Percentiles rank a stretch among this genome's conserved stretches.
These are phyloP conservation scores for Carollia perspicillata DNA, from an alignment of 2,113 vertebrate species.

Conservation along the genomic window DNA sequence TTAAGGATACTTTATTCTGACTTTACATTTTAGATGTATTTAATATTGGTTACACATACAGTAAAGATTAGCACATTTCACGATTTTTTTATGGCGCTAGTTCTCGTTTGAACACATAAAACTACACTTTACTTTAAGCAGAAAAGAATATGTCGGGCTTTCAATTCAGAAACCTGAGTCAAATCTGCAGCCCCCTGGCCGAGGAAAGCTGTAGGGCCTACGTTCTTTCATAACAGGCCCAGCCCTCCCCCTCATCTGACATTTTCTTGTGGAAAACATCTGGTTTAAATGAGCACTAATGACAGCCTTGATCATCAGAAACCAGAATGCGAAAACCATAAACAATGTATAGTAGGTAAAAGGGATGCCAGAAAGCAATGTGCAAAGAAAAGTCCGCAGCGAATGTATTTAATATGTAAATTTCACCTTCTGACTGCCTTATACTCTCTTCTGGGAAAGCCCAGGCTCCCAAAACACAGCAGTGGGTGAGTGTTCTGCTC, in stretches of 20 bases:
- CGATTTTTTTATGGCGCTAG: neutral
- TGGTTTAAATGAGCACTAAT: slow-evolving; percentile 66
- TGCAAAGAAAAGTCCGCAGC: neutral
- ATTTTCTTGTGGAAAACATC: slow-evolving; percentile 72
- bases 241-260: slow-evolving; percentile 52
- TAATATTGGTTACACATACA: neutral
- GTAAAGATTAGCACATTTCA: slow-evolving; percentile 30
- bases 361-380: slow-evolving; percentile 19
- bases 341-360: slow-evolving; percentile 38
- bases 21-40: slow-evolving; percentile 24
- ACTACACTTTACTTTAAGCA: slow-evolving; percentile 51
- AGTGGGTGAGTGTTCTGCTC: neutral
- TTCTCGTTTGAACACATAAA: slow-evolving; percentile 52
- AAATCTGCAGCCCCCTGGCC: slow-evolving; percentile 47
- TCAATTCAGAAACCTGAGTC: slow-evolving; percentile 67
- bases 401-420: neutral
- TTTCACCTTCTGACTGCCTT: neutral
- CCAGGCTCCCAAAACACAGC: neutral
- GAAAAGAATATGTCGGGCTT: slow-evolving; percentile 50
- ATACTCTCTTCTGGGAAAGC: neutral
- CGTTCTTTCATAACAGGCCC: slow-evolving; percentile 28
- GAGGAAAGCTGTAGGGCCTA: slow-evolving; percentile 53
- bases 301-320: slow-evolving; percentile 69
- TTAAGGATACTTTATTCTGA: slow-evolving; percentile 1
- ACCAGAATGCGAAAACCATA: slow-evolving; percentile 56